phyloP scores from a whole-genome alignment of 2,888 invertebrate species.

The Dryobotodes eremita region DNA sequence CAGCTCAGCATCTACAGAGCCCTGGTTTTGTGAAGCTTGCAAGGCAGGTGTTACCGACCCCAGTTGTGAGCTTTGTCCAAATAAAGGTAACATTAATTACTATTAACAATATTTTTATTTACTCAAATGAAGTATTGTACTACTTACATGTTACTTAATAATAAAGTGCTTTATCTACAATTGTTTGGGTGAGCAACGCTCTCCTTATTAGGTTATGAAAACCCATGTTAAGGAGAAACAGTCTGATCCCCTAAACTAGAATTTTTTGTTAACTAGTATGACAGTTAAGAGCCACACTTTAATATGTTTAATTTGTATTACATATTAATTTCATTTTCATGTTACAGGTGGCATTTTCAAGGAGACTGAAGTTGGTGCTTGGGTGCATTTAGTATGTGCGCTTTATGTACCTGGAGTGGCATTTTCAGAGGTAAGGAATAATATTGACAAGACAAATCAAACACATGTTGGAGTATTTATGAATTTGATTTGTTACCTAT shows the following conservation, averaged over 20 bases:
- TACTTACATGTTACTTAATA: background rate
- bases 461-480: background rate
- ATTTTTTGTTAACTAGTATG: background rate
- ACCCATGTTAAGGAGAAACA: background rate
- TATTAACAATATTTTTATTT: background rate
- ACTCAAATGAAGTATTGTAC: background rate
- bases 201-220: background rate
- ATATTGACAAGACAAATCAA: background rate
- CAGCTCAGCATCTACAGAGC: constrained; percentile 98
- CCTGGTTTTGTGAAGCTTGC: constrained; percentile 99
- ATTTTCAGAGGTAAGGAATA: constrained; percentile 95
- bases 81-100: constrained; percentile 90
- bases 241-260: background rate
- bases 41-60: constrained; percentile 97
- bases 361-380: constrained; percentile 99
- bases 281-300: background rate
- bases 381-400: constrained; percentile 99
- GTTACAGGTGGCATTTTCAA: constrained; percentile 96
- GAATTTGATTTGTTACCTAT: background rate
- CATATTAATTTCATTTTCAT: background rate
- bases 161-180: background rate
- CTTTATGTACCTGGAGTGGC: constrained; percentile 99
- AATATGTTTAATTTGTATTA: background rate
- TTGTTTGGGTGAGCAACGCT: no score
- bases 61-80: constrained; percentile 98